Evolutionary conservation across 2,113 vertebrate genomes (phyloP), one percentile per base, ranked within the genome.

Genomic region (Sinocyclocheilus anophthalmus): DNA sequence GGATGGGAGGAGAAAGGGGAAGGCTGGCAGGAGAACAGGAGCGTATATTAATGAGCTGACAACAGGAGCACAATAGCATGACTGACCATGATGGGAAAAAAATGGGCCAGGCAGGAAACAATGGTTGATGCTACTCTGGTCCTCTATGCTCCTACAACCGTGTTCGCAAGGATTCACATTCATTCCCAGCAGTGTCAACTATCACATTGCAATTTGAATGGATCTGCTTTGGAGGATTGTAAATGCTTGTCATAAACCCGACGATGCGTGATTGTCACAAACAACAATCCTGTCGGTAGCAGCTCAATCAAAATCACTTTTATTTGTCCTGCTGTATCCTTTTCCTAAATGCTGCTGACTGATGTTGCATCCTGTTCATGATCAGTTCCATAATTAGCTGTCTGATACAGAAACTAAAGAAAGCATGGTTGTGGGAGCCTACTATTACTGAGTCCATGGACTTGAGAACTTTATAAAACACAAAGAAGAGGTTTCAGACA

Each of bases 341-440:
- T 75, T 48, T 75, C 72, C 39, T 14, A 48, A 75, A 5, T 9
- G 20, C 33, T 80, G 33, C 8, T 80, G 77, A 39, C 37, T 7
- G 55, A 80, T 80, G 77, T 61, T 37, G 30, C 53, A 57, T 80
- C 20, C 77, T 80, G 57, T 63, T 80, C 55, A 53, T 57, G 37
- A 78, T 78, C 77, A 3, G 33, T 42, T 80, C 12, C 22, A 80
- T 80, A 61, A 61, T 79, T 39, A n/a, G 77, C 39, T 61, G 55
- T 30, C 18, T 61, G 55, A n/a, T 79, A 39, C 6, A 3, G 26
- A 61, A 61, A n/a, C 30, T 59, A 61, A 24, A 0, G 6, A 39
- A 24, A 12, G 22, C 11, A 39, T 3, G 5, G 16, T 42, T 80
- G 33, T 24, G 12, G 55, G 20, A 80, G 22, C 22, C 20, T 75